Evolutionary conservation across 2,797 vertebrate genomes (phyloP).

Genomic region (Pipistrellus kuhlii): DNA sequence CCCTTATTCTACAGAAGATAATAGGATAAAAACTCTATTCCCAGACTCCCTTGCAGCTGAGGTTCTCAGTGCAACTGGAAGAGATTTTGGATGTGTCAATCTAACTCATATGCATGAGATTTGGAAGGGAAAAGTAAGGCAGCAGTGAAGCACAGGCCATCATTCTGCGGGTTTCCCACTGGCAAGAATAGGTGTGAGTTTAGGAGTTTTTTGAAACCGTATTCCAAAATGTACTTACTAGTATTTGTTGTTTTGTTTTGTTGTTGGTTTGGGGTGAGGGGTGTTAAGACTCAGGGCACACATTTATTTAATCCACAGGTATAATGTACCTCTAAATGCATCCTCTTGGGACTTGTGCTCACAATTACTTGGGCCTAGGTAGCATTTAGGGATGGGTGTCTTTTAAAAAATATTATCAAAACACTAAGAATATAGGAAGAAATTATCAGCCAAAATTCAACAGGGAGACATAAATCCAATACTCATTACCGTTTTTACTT

Average conservation of each 20-base stretch:
- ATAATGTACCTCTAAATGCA: not conserved
- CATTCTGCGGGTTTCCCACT: not conserved
- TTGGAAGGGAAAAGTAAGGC: not conserved
- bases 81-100: not conserved
- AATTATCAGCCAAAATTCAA: not conserved
- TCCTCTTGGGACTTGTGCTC: not conserved
- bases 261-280: not conserved
- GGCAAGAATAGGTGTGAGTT: not conserved
- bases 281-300: not conserved
- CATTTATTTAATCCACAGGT: not conserved
- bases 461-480: not conserved
- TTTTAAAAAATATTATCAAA: not conserved
- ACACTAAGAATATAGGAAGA: not conserved
- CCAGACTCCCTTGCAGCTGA: not conserved
- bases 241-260: not conserved
- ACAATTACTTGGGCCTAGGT: not conserved
- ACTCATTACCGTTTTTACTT: not conserved
- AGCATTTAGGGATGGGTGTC: not conserved
- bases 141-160: not conserved
- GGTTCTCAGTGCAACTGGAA: not conserved
- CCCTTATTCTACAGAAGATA: not conserved
- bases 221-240: not conserved
- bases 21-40: not conserved
- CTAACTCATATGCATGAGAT: not conserved
- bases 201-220: not conserved